Percentiles rank a stretch among this genome's conserved stretches.
Evolutionary conservation across 2,113 vertebrate genomes (phyloP).

Genomic region (Neodon shergylaensis): DNA sequence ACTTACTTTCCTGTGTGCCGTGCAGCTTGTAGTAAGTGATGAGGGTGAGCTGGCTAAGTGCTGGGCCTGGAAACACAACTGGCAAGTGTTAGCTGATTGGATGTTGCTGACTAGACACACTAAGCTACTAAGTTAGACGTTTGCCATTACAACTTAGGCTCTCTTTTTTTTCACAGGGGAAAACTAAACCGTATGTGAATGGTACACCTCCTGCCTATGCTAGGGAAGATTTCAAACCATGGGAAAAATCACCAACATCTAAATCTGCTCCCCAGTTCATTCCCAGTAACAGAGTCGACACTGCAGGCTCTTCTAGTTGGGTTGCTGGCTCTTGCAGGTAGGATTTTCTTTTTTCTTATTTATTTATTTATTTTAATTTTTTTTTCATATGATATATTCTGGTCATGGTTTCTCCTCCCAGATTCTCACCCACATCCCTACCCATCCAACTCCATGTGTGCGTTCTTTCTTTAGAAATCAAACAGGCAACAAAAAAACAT

Average conservation of each 20-base stretch:
- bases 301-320: slow-evolving; percentile 83
- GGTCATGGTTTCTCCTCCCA: neutral
- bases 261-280: slow-evolving; percentile 88
- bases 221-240: slow-evolving; percentile 84
- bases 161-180: slow-evolving; percentile 78
- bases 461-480: neutral
- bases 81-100: neutral
- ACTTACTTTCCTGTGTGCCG: neutral
- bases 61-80: neutral
- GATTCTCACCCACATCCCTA: neutral
- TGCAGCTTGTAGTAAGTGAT: neutral
- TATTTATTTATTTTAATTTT: neutral
- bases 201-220: slow-evolving; percentile 81
- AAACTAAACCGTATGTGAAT: slow-evolving; percentile 84
- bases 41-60: neutral
- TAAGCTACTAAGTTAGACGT: neutral
- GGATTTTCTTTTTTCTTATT: neutral
- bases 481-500: neutral
- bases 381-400: neutral
- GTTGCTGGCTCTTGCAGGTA: slow-evolving; percentile 85
- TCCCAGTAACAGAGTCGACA: slow-evolving; percentile 79
- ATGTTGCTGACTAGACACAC: neutral
- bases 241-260: slow-evolving; percentile 78
- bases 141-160: neutral
- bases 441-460: neutral